These are phyloP conservation scores for Rhizoglyphus robini DNA, from an alignment of 1,140 invertebrate species.

Conservation along the genomic window DNA sequence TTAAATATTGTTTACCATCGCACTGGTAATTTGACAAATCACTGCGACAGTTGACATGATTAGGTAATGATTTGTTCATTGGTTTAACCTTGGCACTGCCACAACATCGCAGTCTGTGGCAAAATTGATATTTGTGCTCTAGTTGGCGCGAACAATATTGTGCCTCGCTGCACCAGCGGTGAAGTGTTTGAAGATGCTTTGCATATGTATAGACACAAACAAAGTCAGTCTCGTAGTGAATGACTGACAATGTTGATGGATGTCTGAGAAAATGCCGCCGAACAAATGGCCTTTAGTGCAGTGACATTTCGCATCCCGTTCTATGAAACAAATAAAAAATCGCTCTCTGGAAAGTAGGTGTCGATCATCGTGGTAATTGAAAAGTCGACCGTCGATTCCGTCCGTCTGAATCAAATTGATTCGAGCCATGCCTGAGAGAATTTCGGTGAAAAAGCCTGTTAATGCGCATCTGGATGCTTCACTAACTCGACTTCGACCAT, in stretches of 20 bases:
- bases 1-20: too few relatives aligned
- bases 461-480: neutral
- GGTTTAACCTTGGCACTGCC: too few relatives aligned
- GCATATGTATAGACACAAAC: neutral
- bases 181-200: neutral
- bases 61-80: too few relatives aligned
- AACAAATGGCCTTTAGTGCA: neutral
- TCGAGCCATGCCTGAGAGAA: neutral
- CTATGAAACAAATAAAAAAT: neutral
- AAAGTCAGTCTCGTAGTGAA: neutral
- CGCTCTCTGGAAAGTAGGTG: neutral
- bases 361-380: neutral
- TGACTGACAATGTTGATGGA: neutral
- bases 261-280: neutral
- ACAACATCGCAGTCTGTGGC: too few relatives aligned
- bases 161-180: neutral
- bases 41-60: too few relatives aligned
- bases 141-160: slow-evolving; percentile 10
- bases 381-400: neutral
- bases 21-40: too few relatives aligned
- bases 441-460: neutral
- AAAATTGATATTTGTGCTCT: slow-evolving; percentile 9
- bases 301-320: neutral
- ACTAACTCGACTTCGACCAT: neutral
- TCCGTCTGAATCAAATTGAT: neutral